A percentile compares a stretch with the other conserved stretches of the same genome.
These are phyloP conservation scores for Liopterus haemorrhoidalis DNA, from an alignment of 2,888 invertebrate species.

Conservation along the genomic window DNA sequence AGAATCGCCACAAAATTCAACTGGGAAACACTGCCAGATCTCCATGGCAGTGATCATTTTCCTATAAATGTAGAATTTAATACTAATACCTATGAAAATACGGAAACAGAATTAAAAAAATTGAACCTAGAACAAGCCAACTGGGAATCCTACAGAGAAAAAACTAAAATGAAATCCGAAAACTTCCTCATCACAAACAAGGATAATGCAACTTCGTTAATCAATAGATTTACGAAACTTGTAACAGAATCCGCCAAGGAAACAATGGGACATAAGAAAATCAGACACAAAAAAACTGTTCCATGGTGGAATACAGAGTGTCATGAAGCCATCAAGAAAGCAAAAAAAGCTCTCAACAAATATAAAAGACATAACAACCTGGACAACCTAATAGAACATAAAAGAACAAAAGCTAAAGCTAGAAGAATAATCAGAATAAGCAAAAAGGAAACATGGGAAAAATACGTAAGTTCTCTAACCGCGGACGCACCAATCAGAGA, in stretches of 20 bases:
- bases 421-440: conserved; percentile 21
- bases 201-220: too few relatives aligned
- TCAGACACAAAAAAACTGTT: conserved; percentile 4
- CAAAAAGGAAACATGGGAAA: conserved; percentile 23
- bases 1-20: conserved; percentile 21
- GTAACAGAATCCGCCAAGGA: not conserved
- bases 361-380: conserved; percentile 19
- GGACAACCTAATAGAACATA: conserved; percentile 23
- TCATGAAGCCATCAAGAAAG: conserved; percentile 17
- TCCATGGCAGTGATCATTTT: conserved; percentile 27
- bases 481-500: conserved; percentile 12
- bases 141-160: conserved; percentile 14
- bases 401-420: conserved; percentile 25
- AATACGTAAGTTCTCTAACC: conserved; percentile 17
- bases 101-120: too few relatives aligned
- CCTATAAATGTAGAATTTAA: conserved; percentile 26
- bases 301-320: conserved; percentile 30
- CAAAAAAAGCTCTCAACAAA: conserved; percentile 25
- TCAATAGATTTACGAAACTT: too few relatives aligned
- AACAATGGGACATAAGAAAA: not conserved
- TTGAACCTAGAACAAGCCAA: conserved; percentile 28
- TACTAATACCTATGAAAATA: too few relatives aligned
- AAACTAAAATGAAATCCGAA: conserved; percentile 2
- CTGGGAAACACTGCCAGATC: not conserved
- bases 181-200: too few relatives aligned